Evolutionary conservation across 1,140 invertebrate species (phyloP).

Genomic region (Platyscapa corneri): DNA sequence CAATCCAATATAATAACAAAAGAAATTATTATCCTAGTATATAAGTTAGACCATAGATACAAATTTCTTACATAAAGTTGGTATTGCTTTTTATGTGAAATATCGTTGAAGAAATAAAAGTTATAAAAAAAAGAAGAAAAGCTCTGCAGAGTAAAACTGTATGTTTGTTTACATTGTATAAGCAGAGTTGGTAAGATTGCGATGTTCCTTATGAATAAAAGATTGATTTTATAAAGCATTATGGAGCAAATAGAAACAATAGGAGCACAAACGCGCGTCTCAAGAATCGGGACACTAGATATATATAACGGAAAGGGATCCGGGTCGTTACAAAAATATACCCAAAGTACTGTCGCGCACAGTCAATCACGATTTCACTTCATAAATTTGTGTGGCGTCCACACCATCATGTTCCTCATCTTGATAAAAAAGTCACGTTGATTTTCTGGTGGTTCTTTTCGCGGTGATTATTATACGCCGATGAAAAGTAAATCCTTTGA

Average conservation of each 20-base stretch:
- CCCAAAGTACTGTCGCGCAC: constrained; percentile 60
- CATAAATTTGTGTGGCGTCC: constrained; percentile 60
- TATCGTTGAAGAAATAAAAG: too few relatives aligned
- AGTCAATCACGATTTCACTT: constrained; percentile 60
- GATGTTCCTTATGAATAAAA: constrained; percentile 37
- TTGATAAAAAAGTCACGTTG: neutral
- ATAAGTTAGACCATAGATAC: too few relatives aligned
- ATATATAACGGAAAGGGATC: constrained; percentile 71
- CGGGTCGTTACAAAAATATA: constrained; percentile 76
- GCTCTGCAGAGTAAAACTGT: too few relatives aligned
- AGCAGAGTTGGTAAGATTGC: neutral
- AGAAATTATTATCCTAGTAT: too few relatives aligned
- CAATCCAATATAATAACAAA: too few relatives aligned
- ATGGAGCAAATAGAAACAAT: constrained; percentile 55
- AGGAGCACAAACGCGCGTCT: constrained; percentile 58
- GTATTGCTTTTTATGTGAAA: too few relatives aligned
- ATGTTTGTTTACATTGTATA: too few relatives aligned
- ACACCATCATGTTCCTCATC: neutral
- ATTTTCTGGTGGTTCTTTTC: too few relatives aligned
- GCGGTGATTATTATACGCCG: too few relatives aligned
- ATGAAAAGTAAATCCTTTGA: neutral
- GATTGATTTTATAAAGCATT: constrained; percentile 58
- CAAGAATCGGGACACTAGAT: constrained; percentile 71
- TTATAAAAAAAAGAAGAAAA: too few relatives aligned
- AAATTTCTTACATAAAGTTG: too few relatives aligned